phyloP scores from a whole-genome alignment of 2,888 invertebrate species.

The Coecobrya sp. region DNA sequence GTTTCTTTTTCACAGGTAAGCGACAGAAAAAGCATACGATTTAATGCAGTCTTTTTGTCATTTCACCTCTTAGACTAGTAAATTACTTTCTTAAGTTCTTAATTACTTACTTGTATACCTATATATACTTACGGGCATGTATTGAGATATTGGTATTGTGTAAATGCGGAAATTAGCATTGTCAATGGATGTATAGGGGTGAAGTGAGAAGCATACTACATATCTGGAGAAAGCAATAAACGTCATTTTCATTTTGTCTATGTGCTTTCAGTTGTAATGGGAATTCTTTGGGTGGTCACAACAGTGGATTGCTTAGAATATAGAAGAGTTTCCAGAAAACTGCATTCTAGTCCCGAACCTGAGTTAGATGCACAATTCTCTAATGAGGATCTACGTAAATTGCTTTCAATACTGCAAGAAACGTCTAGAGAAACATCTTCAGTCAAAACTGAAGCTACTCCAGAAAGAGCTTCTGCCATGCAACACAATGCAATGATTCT shows the following conservation, averaged over 20 bases:
- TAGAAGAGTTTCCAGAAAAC: slow-evolving; percentile 61
- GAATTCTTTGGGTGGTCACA: slow-evolving; percentile 54
- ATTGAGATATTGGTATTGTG: too few relatives aligned
- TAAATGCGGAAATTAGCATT: too few relatives aligned
- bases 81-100: not conserved
- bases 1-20: slow-evolving; percentile 41
- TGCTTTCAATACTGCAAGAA: slow-evolving; percentile 68
- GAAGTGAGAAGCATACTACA: too few relatives aligned
- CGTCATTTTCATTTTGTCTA: too few relatives aligned
- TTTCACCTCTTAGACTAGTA: too few relatives aligned
- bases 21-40: not conserved
- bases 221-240: not conserved
- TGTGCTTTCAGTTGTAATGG: slow-evolving; percentile 52
- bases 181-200: too few relatives aligned
- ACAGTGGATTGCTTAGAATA: slow-evolving; percentile 43
- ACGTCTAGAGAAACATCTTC: not conserved
- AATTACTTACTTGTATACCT: too few relatives aligned
- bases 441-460: not conserved
- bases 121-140: too few relatives aligned
- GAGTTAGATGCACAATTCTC: slow-evolving; percentile 69
- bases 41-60: not conserved
- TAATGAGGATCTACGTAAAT: slow-evolving; percentile 68
- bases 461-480: slow-evolving; percentile 38
- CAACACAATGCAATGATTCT: slow-evolving; percentile 67
- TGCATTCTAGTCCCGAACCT: slow-evolving; percentile 71